Percentiles rank a stretch among this genome's conserved stretches.
Evolutionary conservation across 2,888 invertebrate genomes (phyloP).

Genomic region (Torymus tubicola): DNA sequence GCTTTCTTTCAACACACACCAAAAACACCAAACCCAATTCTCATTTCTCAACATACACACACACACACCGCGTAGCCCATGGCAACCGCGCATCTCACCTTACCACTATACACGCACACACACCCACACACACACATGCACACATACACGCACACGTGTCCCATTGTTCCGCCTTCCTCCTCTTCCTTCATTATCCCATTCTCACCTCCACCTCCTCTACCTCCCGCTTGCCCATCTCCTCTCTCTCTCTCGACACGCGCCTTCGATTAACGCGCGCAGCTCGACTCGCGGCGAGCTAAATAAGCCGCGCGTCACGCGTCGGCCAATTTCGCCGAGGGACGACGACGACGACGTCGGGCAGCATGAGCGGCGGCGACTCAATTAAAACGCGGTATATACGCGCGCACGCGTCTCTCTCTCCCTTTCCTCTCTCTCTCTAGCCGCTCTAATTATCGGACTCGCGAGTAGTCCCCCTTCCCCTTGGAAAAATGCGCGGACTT

Average conservation of each 20-base stretch:
- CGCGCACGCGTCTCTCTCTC: neutral
- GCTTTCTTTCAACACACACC: too few species aligned
- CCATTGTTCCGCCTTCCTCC: too few species aligned
- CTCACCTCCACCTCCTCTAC: neutral
- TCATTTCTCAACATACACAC: too few species aligned
- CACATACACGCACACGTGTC: too few species aligned
- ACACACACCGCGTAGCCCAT: too few species aligned
- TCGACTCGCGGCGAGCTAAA: neutral
- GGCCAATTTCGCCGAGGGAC: slow-evolving; percentile 33
- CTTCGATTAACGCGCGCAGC: slow-evolving; percentile 31
- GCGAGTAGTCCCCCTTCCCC: neutral
- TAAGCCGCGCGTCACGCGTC: neutral
- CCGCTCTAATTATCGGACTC: slow-evolving; percentile 55
- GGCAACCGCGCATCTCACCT: too few species aligned
- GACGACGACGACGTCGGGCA: slow-evolving; percentile 21
- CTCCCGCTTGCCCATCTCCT: slow-evolving; percentile 1
- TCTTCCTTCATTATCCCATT: too few species aligned
- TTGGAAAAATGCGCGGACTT: slow-evolving; percentile 19
- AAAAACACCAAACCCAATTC: too few species aligned
- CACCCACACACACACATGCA: too few species aligned
- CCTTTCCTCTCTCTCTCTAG: neutral
- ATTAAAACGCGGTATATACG: slow-evolving; percentile 46
- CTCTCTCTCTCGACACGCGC: slow-evolving; percentile 16
- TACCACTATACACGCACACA: too few species aligned
- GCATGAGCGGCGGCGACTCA: slow-evolving; percentile 40